Conservation (phyloP, 2,888 invertebrate genomes). For the Parnassius smintheus region DNA sequence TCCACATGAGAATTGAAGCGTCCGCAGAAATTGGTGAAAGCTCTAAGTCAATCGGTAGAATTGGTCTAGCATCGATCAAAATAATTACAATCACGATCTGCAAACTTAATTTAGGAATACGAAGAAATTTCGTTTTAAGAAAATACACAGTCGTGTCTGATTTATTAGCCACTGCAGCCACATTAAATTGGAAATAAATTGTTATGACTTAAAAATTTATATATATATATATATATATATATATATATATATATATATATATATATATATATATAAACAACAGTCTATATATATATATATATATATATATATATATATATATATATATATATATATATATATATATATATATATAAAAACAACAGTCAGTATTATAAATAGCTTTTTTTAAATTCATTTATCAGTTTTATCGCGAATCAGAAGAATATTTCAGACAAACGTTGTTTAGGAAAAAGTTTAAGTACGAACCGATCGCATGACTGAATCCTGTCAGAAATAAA, state of each 20-base stretch:
- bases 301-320: background rate
- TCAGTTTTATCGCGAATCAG: no score
- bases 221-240: background rate
- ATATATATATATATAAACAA: background rate
- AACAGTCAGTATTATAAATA: background rate
- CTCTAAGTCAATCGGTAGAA: conserved; percentile 11
- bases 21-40: conserved; percentile 4
- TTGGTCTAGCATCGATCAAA: conserved; percentile 4
- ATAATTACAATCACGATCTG: conserved; percentile 16
- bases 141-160: conserved; percentile 32
- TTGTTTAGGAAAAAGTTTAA: no score
- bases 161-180: conserved; percentile 33
- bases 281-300: background rate
- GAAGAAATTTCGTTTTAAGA: conserved; percentile 29
- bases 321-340: background rate
- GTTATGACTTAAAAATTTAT: background rate
- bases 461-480: no score
- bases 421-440: no score
- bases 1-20: conserved; percentile 7
- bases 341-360: background rate
- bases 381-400: background rate
- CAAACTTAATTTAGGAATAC: conserved; percentile 28
- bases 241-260: no score
- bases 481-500: no score
- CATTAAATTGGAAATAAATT: background rate